Evolutionary conservation across 2,113 vertebrate species (phyloP).

Genomic region (Bubalus kerabau): DNA sequence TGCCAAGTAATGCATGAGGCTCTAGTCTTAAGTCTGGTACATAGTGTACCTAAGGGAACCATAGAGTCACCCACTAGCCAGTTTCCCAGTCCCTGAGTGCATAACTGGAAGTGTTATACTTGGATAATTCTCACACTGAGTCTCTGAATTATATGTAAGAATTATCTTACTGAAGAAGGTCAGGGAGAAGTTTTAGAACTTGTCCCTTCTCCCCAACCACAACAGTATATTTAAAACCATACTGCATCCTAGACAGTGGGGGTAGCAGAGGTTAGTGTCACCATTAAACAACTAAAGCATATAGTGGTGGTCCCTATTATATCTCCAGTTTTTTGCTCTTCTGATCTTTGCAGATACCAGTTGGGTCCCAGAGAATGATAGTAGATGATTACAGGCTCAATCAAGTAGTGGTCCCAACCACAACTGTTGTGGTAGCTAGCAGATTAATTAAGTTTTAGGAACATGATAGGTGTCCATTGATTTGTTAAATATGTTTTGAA

Average conservation of each 20-base stretch:
- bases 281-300: not conserved
- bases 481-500: not conserved
- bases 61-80: not conserved
- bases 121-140: not conserved
- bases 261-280: not conserved
- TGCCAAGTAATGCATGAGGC: not conserved
- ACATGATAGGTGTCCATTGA: no score
- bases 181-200: not conserved
- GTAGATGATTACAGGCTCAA: not conserved
- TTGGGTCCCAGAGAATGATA: not conserved
- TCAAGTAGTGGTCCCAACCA: not conserved
- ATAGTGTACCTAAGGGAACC: not conserved
- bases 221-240: not conserved
- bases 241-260: not conserved
- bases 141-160: not conserved
- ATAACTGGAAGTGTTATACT: not conserved
- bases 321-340: not conserved
- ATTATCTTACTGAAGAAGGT: not conserved
- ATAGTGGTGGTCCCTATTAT: no score
- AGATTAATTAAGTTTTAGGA: not conserved
- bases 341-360: not conserved
- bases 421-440: not conserved
- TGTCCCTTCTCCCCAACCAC: not conserved
- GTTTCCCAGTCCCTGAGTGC: not conserved
- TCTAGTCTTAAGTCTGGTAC: not conserved